phyloP scores from a whole-genome alignment of 92 coral and sea anemone species.

The Epizoanthus fatuus region DNA sequence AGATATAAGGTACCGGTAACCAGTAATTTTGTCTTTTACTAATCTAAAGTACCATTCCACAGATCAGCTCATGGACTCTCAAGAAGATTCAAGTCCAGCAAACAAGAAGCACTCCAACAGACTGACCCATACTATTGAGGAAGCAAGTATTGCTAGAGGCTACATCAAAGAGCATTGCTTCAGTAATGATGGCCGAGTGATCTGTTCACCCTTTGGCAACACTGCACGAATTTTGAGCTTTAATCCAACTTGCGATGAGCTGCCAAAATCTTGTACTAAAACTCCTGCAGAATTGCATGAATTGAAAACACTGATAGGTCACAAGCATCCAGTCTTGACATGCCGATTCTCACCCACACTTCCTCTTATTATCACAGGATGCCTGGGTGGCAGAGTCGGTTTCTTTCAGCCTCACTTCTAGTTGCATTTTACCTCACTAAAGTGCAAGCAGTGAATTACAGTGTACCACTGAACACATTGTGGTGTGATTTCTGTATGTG shows the following conservation, averaged over 20 bases:
- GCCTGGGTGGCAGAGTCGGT: conserved; percentile 91
- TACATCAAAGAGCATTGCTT: conserved; percentile 95
- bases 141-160: conserved; percentile 85
- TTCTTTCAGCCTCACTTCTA: conserved; percentile 87
- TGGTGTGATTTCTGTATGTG: too few relatives aligned
- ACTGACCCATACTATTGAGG: conserved; percentile 85
- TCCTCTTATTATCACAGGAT: conserved; percentile 85
- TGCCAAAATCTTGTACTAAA: conserved; percentile 65
- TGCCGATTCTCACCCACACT: conserved; percentile 95
- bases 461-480: too few relatives aligned
- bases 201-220: conserved; percentile 96
- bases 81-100: not conserved
- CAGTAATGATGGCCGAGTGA: conserved; percentile 90
- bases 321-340: conserved; percentile 87
- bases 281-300: conserved; percentile 76
- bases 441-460: too few relatives aligned
- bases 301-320: conserved; percentile 84
- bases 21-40: too few relatives aligned
- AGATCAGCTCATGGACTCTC: not conserved
- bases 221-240: conserved; percentile 88
- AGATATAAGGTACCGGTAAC: too few relatives aligned
- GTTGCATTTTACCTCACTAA: not conserved
- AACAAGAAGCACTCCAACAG: conserved; percentile 55
- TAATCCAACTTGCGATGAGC: conserved; percentile 80
- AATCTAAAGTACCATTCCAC: too few relatives aligned